Evolutionary conservation across 92 coral and sea anemone species (phyloP).

Genomic region (Parazoanthus atlanticus): DNA sequence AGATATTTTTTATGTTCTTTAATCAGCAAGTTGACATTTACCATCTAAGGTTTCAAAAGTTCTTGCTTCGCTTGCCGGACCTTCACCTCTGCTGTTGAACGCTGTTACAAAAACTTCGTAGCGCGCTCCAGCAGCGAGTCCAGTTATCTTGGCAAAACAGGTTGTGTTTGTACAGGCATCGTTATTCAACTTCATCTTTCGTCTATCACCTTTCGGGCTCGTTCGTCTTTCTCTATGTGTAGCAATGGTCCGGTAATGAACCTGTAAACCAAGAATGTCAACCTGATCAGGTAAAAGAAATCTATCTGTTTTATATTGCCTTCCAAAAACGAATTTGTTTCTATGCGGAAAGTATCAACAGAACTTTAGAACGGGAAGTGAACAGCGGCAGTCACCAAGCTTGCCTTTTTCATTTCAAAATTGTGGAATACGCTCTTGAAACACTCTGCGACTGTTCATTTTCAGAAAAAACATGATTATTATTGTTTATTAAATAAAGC

Average conservation of each 20-base stretch:
- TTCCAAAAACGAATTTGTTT: background rate
- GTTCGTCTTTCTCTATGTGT: too few species aligned
- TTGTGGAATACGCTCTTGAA: too few species aligned
- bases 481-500: too few species aligned
- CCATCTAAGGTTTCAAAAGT: background rate
- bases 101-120: background rate
- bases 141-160: background rate
- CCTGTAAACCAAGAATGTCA: background rate
- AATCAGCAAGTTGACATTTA: background rate
- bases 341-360: too few species aligned
- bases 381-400: too few species aligned
- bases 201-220: background rate
- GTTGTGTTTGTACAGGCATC: constrained; percentile 2
- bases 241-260: background rate
- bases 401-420: too few species aligned
- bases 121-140: constrained; percentile 1
- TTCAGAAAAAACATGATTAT: too few species aligned
- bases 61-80: background rate
- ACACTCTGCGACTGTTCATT: too few species aligned
- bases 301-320: background rate
- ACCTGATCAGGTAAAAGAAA: background rate
- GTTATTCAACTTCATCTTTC: background rate
- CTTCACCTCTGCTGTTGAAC: constrained; percentile 1
- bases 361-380: too few species aligned
- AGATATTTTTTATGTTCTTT: background rate